A percentile compares a stretch with the other conserved stretches of the same genome.
Evolutionary conservation across 2,888 invertebrate species (phyloP).

Genomic region (Meliscaeva auricollis): DNA sequence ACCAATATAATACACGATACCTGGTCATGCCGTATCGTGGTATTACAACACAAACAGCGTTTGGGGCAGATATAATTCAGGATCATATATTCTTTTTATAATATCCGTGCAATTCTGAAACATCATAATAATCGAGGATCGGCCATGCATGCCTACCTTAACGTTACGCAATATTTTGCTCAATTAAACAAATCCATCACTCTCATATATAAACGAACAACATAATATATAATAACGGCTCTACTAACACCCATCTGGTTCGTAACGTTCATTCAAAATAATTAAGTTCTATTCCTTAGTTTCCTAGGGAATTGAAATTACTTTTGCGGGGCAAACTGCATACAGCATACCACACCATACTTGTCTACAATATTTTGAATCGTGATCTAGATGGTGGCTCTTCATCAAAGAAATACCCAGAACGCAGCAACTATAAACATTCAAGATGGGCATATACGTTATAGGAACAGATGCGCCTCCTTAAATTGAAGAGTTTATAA

Average conservation of each 20-base stretch:
- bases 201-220: neutral
- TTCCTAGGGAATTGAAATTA: slow-evolving; percentile 32
- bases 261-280: slow-evolving; percentile 54
- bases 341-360: slow-evolving; percentile 27
- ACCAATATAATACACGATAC: too few species aligned
- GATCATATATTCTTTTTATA: too few species aligned
- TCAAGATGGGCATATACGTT: neutral
- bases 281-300: slow-evolving; percentile 51
- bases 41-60: too few species aligned
- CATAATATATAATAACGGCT: too few species aligned
- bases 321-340: neutral
- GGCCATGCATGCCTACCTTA: neutral
- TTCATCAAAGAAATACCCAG: slow-evolving; percentile 57
- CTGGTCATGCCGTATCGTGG: too few species aligned
- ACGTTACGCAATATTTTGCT: slow-evolving; percentile 2
- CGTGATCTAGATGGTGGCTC: slow-evolving; percentile 57
- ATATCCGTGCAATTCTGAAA: too few species aligned
- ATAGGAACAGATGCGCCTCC: slow-evolving; percentile 13
- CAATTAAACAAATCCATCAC: neutral
- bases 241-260: neutral
- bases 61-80: too few species aligned
- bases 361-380: slow-evolving; percentile 28
- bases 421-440: slow-evolving; percentile 28
- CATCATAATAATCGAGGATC: too few species aligned
- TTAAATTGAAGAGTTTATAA: slow-evolving; percentile 30